These are phyloP conservation scores for Planococcus citri DNA, from an alignment of 1,140 invertebrate genomes.

Conservation along the genomic window DNA sequence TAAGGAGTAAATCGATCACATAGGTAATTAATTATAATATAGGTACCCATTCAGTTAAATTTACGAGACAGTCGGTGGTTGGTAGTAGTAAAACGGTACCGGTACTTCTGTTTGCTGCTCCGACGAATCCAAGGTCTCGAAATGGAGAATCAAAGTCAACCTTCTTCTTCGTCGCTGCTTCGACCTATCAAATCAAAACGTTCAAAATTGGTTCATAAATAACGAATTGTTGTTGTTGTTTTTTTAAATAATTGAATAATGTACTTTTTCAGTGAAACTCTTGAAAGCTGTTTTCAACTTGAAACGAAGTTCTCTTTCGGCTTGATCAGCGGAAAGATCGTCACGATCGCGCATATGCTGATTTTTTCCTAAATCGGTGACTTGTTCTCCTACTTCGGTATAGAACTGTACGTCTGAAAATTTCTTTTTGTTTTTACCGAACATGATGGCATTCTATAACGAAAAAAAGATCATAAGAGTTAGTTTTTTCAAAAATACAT, in stretches of 20 bases:
- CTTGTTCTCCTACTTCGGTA: slow-evolving; percentile 99
- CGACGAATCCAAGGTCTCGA: slow-evolving; percentile 91
- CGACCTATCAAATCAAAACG: slow-evolving; percentile 49
- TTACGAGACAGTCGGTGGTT: slow-evolving; percentile 91
- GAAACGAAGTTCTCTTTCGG: slow-evolving; percentile 89
- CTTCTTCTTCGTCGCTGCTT: slow-evolving; percentile 88
- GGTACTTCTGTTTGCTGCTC: slow-evolving; percentile 93
- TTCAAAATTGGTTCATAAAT: no score
- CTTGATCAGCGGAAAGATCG: slow-evolving; percentile 96
- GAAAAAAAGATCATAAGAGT: neutral
- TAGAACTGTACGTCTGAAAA: slow-evolving; percentile 99
- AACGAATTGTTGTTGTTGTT: no score
- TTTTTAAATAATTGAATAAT: no score
- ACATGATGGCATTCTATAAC: slow-evolving; percentile 86
- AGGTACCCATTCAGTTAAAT: slow-evolving; percentile 95
- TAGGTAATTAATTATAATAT: no score
- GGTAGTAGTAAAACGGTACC: slow-evolving; percentile 94
- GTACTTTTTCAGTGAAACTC: slow-evolving; percentile 88
- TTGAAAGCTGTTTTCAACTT: slow-evolving; percentile 96
- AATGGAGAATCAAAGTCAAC: slow-evolving; percentile 99
- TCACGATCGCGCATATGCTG: slow-evolving; percentile 99
- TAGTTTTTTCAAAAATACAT: neutral
- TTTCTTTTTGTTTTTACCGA: slow-evolving; percentile 99
- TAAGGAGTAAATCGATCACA: slow-evolving; percentile 23
- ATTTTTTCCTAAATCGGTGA: slow-evolving; percentile 97